A percentile compares a stretch with the other conserved stretches of the same genome.
phyloP scores from a whole-genome alignment of 2,113 vertebrate genomes.

The Syngnathus scovelli region DNA sequence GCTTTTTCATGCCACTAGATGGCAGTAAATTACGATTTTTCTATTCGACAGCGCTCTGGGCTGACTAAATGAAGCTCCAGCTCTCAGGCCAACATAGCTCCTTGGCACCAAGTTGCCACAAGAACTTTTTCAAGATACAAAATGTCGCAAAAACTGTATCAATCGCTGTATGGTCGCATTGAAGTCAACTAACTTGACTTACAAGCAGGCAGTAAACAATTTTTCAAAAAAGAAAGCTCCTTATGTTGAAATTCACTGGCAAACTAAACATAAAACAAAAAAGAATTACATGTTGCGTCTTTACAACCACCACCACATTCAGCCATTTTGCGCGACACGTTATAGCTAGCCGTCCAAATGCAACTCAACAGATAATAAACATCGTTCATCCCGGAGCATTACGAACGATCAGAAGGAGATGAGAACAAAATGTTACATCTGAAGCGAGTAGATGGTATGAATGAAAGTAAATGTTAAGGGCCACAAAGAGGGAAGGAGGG shows the following conservation, averaged over 20 bases:
- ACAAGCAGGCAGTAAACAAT: neutral
- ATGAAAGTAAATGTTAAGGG: slow-evolving; percentile 55
- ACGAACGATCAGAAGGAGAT: neutral
- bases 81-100: too few species aligned
- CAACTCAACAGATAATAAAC: neutral
- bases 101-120: too few species aligned
- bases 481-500: slow-evolving; percentile 31
- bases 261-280: neutral
- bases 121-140: too few species aligned
- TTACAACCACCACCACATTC: neutral
- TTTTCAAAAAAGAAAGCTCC: neutral
- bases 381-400: neutral
- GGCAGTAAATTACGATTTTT: too few species aligned
- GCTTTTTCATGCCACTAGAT: too few species aligned
- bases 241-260: neutral
- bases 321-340: neutral
- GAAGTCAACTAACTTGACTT: neutral
- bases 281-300: neutral
- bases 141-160: neutral
- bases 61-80: too few species aligned
- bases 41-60: too few species aligned
- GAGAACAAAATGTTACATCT: slow-evolving; percentile 7
- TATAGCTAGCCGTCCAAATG: neutral
- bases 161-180: neutral
- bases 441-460: slow-evolving; percentile 36